Evolutionary conservation across 2,797 vertebrate genomes (phyloP).

Genomic region (Moxostoma hubbsi): DNA sequence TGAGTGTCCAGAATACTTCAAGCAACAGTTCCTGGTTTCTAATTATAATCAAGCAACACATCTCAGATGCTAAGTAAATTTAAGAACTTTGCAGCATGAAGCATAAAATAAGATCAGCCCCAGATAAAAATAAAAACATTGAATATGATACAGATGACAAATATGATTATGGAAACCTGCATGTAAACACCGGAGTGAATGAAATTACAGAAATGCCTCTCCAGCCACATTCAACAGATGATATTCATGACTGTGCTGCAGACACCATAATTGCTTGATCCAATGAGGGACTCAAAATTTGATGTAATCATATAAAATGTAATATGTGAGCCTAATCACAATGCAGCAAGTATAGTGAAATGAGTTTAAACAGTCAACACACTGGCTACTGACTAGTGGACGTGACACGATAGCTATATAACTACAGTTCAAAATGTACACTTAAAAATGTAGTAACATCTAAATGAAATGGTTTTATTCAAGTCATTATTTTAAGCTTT

Average conservation of each 20-base stretch:
- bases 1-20: neutral
- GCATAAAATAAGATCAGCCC: slow-evolving; percentile 40
- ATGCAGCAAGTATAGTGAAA: neutral
- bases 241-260: slow-evolving; percentile 32
- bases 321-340: slow-evolving; percentile 18
- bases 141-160: slow-evolving; percentile 39
- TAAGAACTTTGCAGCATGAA: slow-evolving; percentile 14
- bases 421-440: slow-evolving; percentile 27
- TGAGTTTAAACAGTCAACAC: too few species aligned
- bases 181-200: slow-evolving; percentile 26
- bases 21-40: neutral
- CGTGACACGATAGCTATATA: too few species aligned
- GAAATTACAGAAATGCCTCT: slow-evolving; percentile 45
- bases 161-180: slow-evolving; percentile 42
- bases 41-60: slow-evolving; percentile 15
- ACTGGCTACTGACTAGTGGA: too few species aligned
- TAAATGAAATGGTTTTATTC: neutral
- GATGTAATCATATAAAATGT: slow-evolving; percentile 50
- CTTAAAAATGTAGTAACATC: too few species aligned
- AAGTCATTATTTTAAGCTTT: too few species aligned
- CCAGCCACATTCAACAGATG: slow-evolving; percentile 31
- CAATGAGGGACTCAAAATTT: slow-evolving; percentile 47
- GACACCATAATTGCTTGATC: slow-evolving; percentile 53
- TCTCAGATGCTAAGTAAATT: slow-evolving; percentile 26
- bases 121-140: slow-evolving; percentile 49